phyloP scores from a whole-genome alignment of 2,888 invertebrate genomes.

The Acanthacorydalis orientalis region DNA sequence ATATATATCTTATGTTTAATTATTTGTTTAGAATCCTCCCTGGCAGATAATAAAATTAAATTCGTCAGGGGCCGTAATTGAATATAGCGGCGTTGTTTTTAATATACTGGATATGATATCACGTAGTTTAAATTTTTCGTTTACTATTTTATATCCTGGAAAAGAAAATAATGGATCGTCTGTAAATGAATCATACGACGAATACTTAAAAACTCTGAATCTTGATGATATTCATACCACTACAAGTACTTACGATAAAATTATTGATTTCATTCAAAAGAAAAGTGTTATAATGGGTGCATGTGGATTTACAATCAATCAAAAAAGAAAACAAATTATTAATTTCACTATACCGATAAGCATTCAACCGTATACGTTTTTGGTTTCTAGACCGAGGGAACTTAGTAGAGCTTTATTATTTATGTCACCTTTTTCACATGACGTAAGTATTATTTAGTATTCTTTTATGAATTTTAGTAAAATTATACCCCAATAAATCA shows the following conservation, averaged over 20 bases:
- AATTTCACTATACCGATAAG: constrained; percentile 69
- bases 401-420: constrained; percentile 70
- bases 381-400: constrained; percentile 62
- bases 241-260: constrained; percentile 21
- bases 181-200: constrained; percentile 1
- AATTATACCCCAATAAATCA: too few species aligned
- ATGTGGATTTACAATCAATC: constrained; percentile 38
- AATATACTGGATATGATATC: constrained; percentile 64
- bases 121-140: constrained; percentile 66
- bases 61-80: constrained; percentile 35
- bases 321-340: constrained; percentile 31
- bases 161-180: background rate
- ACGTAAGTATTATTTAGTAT: constrained; percentile 30
- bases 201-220: background rate
- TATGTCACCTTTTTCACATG: constrained; percentile 60
- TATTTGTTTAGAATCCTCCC: constrained; percentile 54
- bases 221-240: constrained; percentile 10
- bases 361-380: constrained; percentile 60
- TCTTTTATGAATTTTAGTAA: background rate
- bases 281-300: constrained; percentile 39
- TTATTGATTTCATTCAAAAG: constrained; percentile 31
- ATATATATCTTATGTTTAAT: too few species aligned
- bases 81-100: constrained; percentile 56
- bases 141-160: constrained; percentile 20
- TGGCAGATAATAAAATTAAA: constrained; percentile 61